Evolutionary conservation across 2,113 vertebrate species (phyloP).

Genomic region (Felis catus): DNA sequence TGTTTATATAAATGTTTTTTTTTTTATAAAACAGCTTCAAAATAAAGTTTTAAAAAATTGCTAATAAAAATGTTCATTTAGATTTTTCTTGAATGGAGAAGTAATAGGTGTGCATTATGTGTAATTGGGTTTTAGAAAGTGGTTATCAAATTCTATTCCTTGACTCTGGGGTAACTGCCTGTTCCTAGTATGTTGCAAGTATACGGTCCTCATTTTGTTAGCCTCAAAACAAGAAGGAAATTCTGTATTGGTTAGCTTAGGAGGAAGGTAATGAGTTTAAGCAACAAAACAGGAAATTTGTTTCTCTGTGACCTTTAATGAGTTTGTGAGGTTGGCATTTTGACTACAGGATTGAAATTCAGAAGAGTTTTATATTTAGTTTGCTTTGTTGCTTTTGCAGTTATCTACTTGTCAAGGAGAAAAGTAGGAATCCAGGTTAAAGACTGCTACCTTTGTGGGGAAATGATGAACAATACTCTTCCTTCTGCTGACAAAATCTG

Average conservation of each 20-base stretch:
- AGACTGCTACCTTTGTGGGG: conserved; percentile 44
- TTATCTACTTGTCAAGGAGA: conserved; percentile 30
- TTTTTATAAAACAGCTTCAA: not conserved
- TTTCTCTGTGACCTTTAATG: conserved; percentile 50
- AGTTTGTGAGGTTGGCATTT: conserved; percentile 52
- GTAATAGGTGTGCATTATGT: not conserved
- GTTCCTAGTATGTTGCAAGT: conserved; percentile 4
- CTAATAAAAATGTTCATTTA: not conserved
- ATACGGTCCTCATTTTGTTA: conserved; percentile 39
- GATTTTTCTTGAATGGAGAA: not conserved
- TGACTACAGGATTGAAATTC: conserved; percentile 54
- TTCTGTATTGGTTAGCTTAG: conserved; percentile 45
- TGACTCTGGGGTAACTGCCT: not conserved
- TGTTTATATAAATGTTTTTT: not conserved
- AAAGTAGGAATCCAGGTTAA: conserved; percentile 43
- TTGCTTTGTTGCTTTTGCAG: conserved; percentile 58
- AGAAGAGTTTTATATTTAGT: conserved; percentile 54
- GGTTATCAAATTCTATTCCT: not conserved
- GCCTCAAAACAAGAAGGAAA: conserved; percentile 27
- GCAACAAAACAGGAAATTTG: conserved; percentile 59
- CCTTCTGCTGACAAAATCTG: conserved; percentile 59
- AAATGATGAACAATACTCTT: conserved; percentile 63
- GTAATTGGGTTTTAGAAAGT: conserved; percentile 40
- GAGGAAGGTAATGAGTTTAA: conserved; percentile 49
- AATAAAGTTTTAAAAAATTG: not conserved